These are phyloP conservation scores for Parnassius smintheus DNA, from an alignment of 2,888 invertebrate genomes.

Conservation along the genomic window DNA sequence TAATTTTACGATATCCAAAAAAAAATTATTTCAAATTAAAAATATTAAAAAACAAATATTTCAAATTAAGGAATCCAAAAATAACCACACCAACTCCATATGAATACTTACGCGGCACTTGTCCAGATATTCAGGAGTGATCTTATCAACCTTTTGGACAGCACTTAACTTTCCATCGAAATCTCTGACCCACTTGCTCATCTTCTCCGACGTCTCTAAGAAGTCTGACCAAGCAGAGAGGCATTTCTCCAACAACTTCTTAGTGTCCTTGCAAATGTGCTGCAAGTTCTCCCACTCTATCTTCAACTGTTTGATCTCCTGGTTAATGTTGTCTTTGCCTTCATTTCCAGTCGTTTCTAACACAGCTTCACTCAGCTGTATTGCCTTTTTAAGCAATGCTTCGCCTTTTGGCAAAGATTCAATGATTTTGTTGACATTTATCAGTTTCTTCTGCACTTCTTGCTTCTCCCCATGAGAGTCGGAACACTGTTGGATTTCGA, in stretches of 20 bases:
- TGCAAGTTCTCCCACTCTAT: constrained; percentile 91
- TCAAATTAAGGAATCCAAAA: no score
- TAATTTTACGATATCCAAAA: no score
- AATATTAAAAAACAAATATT: no score
- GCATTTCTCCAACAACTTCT: constrained; percentile 87
- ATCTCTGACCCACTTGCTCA: constrained; percentile 88
- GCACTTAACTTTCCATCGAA: constrained; percentile 84
- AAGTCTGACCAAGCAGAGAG: constrained; percentile 91
- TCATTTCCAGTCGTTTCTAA: constrained; percentile 89
- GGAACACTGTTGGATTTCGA: constrained; percentile 91
- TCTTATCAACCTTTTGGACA: constrained; percentile 86
- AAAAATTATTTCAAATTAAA: no score
- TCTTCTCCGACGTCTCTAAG: constrained; percentile 85
- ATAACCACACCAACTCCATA: no score
- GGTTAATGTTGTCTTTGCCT: constrained; percentile 90
- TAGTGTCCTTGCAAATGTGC: constrained; percentile 88
- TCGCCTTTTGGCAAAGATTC: constrained; percentile 86
- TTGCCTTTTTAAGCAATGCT: constrained; percentile 86
- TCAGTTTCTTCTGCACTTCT: constrained; percentile 87
- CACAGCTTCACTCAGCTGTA: constrained; percentile 87
- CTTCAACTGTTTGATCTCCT: constrained; percentile 90
- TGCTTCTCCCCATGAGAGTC: constrained; percentile 94
- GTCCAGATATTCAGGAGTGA: constrained; percentile 88
- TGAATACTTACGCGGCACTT: constrained; percentile 84
- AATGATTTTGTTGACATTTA: constrained; percentile 86